A percentile compares a stretch with the other conserved stretches of the same genome.
Conservation (phyloP, 2,113 vertebrate species). For the Pavo muticus region DNA sequence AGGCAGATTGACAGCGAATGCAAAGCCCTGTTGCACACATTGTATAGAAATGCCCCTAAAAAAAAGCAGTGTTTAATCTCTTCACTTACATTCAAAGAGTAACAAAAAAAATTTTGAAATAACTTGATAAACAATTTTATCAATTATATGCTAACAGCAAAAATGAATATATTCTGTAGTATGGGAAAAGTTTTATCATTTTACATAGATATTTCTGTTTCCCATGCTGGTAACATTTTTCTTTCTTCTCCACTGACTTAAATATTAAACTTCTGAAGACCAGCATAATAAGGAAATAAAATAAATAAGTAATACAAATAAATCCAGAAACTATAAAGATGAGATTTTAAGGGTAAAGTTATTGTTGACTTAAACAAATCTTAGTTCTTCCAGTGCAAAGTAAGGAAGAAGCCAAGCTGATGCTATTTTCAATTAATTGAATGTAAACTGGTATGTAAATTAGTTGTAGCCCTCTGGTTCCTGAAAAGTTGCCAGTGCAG, state of each 20-base stretch:
- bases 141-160: neutral
- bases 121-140: neutral
- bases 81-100: neutral
- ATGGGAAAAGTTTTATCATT: neutral
- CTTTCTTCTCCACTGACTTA: neutral
- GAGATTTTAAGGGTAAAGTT: neutral
- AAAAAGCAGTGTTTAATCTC: neutral
- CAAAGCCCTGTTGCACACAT: neutral
- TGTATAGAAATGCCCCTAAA: neutral
- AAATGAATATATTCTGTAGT: fast-evolving
- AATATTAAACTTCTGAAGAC: neutral
- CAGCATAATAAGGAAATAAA: neutral
- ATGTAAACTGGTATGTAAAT: neutral
- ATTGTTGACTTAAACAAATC: neutral
- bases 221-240: neutral
- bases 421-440: neutral
- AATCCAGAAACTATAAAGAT: neutral
- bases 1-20: neutral
- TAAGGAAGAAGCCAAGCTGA: neutral
- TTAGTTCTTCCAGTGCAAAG: neutral
- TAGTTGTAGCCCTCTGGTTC: neutral
- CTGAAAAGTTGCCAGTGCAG: neutral
- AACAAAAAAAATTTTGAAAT: neutral
- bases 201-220: neutral
- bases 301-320: neutral